Conservation (phyloP, 2,888 invertebrate genomes). For the Drosophila melanocephala region DNA sequence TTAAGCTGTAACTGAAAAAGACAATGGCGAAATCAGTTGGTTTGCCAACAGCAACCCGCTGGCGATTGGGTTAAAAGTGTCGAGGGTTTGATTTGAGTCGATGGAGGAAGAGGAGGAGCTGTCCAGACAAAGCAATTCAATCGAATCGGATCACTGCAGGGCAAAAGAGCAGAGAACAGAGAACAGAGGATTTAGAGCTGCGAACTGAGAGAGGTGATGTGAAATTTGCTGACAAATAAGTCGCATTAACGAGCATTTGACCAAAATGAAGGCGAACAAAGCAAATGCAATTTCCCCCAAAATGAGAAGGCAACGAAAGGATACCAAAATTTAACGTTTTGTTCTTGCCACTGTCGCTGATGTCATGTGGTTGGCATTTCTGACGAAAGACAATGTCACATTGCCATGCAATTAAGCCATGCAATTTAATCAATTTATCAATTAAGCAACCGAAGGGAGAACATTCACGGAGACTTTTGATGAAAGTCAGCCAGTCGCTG, state of each 20-base stretch:
- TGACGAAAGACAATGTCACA: conserved; percentile 51
- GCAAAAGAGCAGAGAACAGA: not conserved
- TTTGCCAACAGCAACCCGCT: conserved; percentile 16
- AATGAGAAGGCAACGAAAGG: conserved; percentile 2
- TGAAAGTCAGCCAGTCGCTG: conserved; percentile 9
- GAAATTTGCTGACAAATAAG: conserved; percentile 73
- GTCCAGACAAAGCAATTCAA: conserved; percentile 56
- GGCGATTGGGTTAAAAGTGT: conserved; percentile 33
- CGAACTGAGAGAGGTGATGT: not conserved
- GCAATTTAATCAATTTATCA: conserved; percentile 81
- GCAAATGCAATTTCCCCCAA: conserved; percentile 64
- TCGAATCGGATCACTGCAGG: conserved; percentile 34
- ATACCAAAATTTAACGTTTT: conserved; percentile 49
- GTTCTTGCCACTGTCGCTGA: conserved; percentile 18
- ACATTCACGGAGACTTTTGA: conserved; percentile 26
- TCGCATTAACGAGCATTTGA: conserved; percentile 69
- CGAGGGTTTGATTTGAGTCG: conserved; percentile 6
- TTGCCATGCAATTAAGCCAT: conserved; percentile 68
- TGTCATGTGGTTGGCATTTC: conserved; percentile 46
- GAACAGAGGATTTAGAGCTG: not conserved
- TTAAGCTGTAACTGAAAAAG: conserved; percentile 25
- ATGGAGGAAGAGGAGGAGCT: not conserved
- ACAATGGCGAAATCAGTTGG: conserved; percentile 51
- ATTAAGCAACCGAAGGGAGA: conserved; percentile 51
- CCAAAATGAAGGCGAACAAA: conserved; percentile 54